A percentile compares a stretch with the other conserved stretches of the same genome.
These are phyloP conservation scores for Neolamprologus kungweensis DNA, from an alignment of 2,113 vertebrate genomes.

Conservation along the genomic window DNA sequence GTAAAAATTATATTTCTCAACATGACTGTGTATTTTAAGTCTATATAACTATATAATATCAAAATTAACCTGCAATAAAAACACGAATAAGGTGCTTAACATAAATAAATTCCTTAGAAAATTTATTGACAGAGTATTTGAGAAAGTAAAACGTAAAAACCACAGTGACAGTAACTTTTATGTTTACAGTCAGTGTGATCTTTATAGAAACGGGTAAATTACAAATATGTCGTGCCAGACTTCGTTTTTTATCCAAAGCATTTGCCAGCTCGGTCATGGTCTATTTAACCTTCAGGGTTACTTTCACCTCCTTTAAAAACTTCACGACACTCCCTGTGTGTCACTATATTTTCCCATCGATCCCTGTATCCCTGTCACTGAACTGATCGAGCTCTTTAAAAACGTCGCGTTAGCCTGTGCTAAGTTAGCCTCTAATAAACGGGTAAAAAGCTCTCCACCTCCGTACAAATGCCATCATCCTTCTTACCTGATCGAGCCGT, in stretches of 20 bases:
- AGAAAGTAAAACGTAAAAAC: background rate
- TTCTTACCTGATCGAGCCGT: constrained; percentile 33
- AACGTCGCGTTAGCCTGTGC: constrained; percentile 8
- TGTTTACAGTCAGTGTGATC: background rate
- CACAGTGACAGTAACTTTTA: background rate
- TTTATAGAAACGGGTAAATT: background rate
- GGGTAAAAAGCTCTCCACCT: no score
- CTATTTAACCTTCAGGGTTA: background rate
- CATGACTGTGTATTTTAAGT: background rate
- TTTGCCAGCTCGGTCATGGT: background rate
- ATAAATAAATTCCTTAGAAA: background rate
- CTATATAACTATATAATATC: background rate
- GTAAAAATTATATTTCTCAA: background rate
- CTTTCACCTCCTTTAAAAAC: background rate
- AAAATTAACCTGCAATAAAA: background rate
- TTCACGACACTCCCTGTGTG: background rate
- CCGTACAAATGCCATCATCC: accelerated
- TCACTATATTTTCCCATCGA: background rate
- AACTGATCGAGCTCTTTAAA: background rate
- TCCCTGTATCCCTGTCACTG: background rate
- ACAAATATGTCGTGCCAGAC: background rate
- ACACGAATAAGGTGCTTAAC: background rate
- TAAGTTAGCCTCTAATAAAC: background rate
- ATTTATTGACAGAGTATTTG: background rate
- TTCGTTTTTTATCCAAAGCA: background rate